Percentiles rank a stretch among this genome's conserved stretches.
phyloP scores from a whole-genome alignment of 2,113 vertebrate species.

The Oncorhynchus masou region DNA sequence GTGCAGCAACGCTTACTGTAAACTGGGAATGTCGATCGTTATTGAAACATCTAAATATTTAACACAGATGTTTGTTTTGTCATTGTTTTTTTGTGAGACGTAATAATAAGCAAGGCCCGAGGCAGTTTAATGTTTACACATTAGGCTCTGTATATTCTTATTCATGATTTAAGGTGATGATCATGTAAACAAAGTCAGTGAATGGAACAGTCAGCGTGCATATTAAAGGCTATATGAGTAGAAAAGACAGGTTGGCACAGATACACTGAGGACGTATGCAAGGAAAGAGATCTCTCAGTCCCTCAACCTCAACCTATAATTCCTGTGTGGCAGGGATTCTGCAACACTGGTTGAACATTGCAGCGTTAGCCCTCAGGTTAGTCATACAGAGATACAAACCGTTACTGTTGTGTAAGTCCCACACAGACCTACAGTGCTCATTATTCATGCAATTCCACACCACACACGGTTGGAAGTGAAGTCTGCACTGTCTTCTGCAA shows the following conservation, averaged over 20 bases:
- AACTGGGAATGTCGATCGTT: neutral
- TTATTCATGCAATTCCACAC: conserved; percentile 13
- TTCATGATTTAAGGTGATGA: neutral
- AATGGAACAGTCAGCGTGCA: neutral
- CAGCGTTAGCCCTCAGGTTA: conserved; percentile 42
- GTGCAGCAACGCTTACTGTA: neutral
- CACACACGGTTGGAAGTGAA: conserved; percentile 21
- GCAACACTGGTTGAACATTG: conserved; percentile 17
- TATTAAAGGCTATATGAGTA: neutral
- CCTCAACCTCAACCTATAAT: conserved; percentile 25
- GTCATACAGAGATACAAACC: conserved; percentile 32
- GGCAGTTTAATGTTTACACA: neutral
- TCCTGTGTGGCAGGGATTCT: conserved; percentile 24
- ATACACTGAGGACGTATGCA: neutral
- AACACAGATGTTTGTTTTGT: neutral
- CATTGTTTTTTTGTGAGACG: neutral
- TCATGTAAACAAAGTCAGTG: neutral
- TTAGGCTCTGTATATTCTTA: neutral
- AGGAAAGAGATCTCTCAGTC: neutral
- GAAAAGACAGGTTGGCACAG: neutral
- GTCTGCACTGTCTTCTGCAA: neutral
- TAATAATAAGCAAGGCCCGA: neutral
- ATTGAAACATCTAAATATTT: neutral
- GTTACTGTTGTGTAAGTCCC: conserved; percentile 50
- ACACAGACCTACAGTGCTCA: conserved; percentile 37